Conservation (phyloP, 23 tunicate genomes). For the Styela plicata region DNA sequence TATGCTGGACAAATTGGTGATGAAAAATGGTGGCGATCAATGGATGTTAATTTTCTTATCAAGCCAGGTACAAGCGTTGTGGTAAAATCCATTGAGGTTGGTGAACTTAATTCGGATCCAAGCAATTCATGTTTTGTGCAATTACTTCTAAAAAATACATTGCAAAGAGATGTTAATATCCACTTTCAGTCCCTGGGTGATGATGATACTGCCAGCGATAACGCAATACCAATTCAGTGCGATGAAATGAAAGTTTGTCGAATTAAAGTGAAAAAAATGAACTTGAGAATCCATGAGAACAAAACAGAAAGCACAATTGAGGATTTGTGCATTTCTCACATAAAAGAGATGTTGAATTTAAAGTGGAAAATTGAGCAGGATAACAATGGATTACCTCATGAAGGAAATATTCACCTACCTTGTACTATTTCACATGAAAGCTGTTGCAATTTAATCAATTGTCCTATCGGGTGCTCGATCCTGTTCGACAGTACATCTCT, state of each 20-base stretch:
- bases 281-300: background rate
- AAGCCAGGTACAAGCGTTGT: background rate
- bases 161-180: background rate
- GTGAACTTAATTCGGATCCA: background rate
- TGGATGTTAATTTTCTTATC: slow-evolving; percentile 16
- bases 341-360: background rate
- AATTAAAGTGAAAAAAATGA: background rate
- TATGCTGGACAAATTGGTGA: background rate
- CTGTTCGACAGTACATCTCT: background rate
- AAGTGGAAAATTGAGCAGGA: background rate
- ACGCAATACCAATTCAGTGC: background rate
- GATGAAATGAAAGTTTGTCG: background rate
- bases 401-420: background rate
- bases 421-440: background rate
- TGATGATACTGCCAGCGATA: background rate
- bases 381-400: background rate
- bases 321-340: background rate
- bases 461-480: slow-evolving; percentile 3
- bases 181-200: background rate
- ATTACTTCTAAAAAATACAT: background rate
- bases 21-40: background rate
- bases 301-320: background rate
- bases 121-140: background rate
- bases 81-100: background rate
- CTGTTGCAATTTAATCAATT: background rate